Base-by-base conservation (phyloP, 2,888 invertebrate genomes). In the Lucinisca nassula region DNA sequence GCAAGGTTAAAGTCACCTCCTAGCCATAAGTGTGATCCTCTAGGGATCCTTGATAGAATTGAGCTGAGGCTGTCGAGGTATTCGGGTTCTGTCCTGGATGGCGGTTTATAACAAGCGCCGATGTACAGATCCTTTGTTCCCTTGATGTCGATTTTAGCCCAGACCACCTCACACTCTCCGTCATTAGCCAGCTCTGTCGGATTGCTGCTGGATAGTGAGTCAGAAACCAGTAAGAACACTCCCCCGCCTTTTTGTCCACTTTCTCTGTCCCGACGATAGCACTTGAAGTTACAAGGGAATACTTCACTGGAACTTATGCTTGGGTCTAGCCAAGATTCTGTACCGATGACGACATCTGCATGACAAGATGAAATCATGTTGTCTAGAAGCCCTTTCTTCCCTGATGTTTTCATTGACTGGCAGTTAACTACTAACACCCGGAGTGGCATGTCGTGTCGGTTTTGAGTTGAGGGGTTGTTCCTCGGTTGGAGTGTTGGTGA, bases 1-100 rank as follows among this genome's bases (percentile, higher is more conserved):
- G 55, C 72, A 8, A 82, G 72, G 37, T 83, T 83, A 35, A 83
- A 83, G 51, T 83, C 78, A 8, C 84, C 83, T 0, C 83, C 78
- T 12, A 83, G 3, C 83, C 78, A 78, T 21, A 83, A 55, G 58
- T 79, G 78, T 10, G 78, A 78, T 27, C 32, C 32, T 27, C 12
- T 14, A 70, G 35, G 45, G 1, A 79, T 67, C 0, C 37, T 17
- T 4, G 70, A 58, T 0, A 79, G 0, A 32, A 0, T 38, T 14
- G 72, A 27, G 0, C 45, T 10, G 6, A 79, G 51, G 6, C 24
- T 17, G 0, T 0, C 21, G 14, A 70, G 30, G 40, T 79, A 1
- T 30, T 30, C 55, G 3, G 30, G 58, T 21, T 58, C 37, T 10
- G 24, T 32, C 4, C 10, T 61, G 6, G 2, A 21, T 17, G 8